phyloP scores from a whole-genome alignment of 1,140 invertebrate genomes.

The Aphaenogaster ashmeadi region DNA sequence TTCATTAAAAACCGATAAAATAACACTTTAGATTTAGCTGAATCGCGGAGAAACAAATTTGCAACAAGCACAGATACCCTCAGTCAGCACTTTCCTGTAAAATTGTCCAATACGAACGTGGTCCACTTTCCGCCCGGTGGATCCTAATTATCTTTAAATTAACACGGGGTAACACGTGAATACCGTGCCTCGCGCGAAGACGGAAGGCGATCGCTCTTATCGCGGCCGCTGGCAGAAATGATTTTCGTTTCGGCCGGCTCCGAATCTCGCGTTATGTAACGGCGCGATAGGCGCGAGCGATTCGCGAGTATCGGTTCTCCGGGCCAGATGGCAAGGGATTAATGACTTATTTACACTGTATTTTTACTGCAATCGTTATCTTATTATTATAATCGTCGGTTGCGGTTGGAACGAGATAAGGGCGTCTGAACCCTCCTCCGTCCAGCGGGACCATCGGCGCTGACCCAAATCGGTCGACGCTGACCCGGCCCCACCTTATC shows the following conservation, averaged over 20 bases:
- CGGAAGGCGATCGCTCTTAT: slow-evolving; percentile 30
- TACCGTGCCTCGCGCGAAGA: not conserved
- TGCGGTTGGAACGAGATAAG: slow-evolving; percentile 39
- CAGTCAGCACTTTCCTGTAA: not conserved
- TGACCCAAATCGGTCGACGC: slow-evolving; percentile 68
- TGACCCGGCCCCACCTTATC: slow-evolving; percentile 54
- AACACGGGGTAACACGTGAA: slow-evolving; percentile 15
- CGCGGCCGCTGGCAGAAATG: not conserved
- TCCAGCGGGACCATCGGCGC: slow-evolving; percentile 40
- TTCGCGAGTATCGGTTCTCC: slow-evolving; percentile 33
- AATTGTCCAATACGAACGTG: not conserved
- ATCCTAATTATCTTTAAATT: slow-evolving; percentile 28
- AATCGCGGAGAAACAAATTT: not conserved
- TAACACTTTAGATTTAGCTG: not conserved
- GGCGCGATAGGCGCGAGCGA: not conserved
- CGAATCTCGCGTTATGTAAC: slow-evolving; percentile 61
- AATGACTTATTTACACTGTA: slow-evolving; percentile 67
- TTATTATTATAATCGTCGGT: slow-evolving; percentile 72
- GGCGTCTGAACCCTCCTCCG: not conserved
- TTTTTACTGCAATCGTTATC: slow-evolving; percentile 70
- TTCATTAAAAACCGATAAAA: slow-evolving; percentile 14
- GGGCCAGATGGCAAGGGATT: slow-evolving; percentile 31
- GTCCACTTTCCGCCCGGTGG: not conserved
- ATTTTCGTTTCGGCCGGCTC: not conserved
- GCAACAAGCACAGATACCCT: not conserved